Base-by-base conservation (phyloP, 2,113 vertebrate genomes). In the Calonectris borealis region DNA sequence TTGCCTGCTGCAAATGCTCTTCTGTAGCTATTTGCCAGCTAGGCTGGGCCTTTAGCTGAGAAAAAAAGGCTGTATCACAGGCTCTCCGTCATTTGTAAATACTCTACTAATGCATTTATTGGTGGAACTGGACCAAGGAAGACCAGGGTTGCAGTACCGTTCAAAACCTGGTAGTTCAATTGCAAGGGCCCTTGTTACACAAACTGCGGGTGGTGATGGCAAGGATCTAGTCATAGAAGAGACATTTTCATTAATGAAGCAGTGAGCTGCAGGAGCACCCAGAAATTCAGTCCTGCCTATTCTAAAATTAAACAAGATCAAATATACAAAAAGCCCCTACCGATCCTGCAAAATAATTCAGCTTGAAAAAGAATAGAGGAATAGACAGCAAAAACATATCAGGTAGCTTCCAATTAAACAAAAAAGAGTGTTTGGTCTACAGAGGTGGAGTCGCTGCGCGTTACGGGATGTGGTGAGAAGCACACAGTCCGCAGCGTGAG, bases 91-190 rank as follows among this genome's bases (percentile, higher is more conserved):
- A 4, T 2, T 51, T n/a, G 31, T 1, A 2, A 58, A 27, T 18
- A 4, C 5, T 15, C 3, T 4, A 2, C n/a, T n/a, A 18, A 1
- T 4, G 16, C 31, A 9, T 21, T 16, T 5, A 0, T 1, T 3
- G 57, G 6, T 22, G 62, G 55, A 34, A 22, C 0, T 10, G 72
- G 60, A 6, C 32, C 46, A 2, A 0, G 31, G n/a, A 6, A 49
- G 52, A 8, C n/a, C 7, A 0, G 0, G 11, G 25, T 1, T 16
- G 7, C 38, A 10, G 80, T 15, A 7, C 13, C 9, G 0, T 14
- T 38, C 9, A 8, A 6, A 40, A 4, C 13, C 10, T 5, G 51
- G 8, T 0, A 4, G n/a, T 2, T 21, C 13, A 16, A 7, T 31
- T 4, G 11, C 29, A 13, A 7, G 46, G 16, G 38, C 11, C 25